Conservation (phyloP, 2,888 invertebrate genomes). For the Neoitamus cyanurus region DNA sequence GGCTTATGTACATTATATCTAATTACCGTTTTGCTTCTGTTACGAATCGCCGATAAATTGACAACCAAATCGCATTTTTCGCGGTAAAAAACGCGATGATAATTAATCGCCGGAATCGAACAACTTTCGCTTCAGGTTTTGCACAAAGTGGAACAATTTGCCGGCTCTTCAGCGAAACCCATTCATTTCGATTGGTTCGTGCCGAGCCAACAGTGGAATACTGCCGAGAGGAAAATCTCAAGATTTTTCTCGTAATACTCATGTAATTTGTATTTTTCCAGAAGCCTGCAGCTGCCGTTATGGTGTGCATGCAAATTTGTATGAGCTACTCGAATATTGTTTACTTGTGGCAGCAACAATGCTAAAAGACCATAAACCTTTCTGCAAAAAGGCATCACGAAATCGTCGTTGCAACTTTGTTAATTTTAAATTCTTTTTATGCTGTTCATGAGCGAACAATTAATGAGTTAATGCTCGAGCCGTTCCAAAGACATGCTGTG, state of each 20-base stretch:
- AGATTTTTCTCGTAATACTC: neutral
- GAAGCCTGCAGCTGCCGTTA: neutral
- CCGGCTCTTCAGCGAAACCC: neutral
- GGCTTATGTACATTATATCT: neutral
- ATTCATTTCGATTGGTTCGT: neutral
- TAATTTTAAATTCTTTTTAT: neutral
- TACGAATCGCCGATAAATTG: neutral
- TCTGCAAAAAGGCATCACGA: neutral
- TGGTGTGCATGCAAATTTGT: neutral
- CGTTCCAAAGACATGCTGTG: neutral
- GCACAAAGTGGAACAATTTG: neutral
- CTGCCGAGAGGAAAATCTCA: neutral
- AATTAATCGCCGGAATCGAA: neutral
- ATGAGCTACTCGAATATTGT: neutral
- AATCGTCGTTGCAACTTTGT: neutral
- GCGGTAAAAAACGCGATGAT: neutral
- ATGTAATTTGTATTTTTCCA: neutral
- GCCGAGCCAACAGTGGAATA: neutral
- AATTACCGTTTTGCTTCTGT: neutral
- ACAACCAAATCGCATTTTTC: neutral
- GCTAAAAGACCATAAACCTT: neutral
- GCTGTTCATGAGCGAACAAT: neutral
- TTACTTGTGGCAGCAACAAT: neutral
- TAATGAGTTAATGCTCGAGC: neutral
- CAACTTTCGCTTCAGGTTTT: constrained; percentile 10